A percentile compares a stretch with the other conserved stretches of the same genome.
Conservation (phyloP, 2,888 invertebrate genomes). For the Sphecodes monilicornis region DNA sequence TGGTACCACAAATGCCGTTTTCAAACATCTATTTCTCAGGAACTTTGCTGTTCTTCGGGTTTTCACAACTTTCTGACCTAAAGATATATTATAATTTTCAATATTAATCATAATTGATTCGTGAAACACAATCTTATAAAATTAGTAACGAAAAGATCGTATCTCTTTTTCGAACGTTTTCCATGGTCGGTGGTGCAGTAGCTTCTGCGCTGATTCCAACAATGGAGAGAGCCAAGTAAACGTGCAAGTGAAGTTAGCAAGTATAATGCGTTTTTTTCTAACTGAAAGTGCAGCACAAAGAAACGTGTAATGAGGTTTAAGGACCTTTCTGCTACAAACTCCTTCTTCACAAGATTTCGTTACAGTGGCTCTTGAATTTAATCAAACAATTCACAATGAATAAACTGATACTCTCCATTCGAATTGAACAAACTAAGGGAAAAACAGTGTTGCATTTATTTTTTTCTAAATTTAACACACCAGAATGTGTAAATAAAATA, state of each 20-base stretch:
- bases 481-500: no score
- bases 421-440: no score
- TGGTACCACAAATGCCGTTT: no score
- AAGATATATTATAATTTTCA: no score
- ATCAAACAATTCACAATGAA: background rate
- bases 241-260: background rate
- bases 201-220: background rate
- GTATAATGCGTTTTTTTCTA: background rate
- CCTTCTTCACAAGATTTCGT: background rate
- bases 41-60: no score
- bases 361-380: background rate
- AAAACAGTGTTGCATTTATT: no score
- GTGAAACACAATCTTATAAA: background rate
- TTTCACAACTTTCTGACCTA: no score
- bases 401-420: background rate
- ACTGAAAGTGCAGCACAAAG: no score
- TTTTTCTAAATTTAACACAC: no score
- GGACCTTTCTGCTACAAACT: background rate
- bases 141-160: background rate
- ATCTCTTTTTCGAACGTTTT: background rate
- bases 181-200: background rate
- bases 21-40: no score
- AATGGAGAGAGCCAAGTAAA: background rate
- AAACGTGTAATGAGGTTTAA: background rate
- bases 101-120: background rate